Evolutionary conservation across 2,113 vertebrate genomes (phyloP).

Genomic region (Tamias sibiricus): DNA sequence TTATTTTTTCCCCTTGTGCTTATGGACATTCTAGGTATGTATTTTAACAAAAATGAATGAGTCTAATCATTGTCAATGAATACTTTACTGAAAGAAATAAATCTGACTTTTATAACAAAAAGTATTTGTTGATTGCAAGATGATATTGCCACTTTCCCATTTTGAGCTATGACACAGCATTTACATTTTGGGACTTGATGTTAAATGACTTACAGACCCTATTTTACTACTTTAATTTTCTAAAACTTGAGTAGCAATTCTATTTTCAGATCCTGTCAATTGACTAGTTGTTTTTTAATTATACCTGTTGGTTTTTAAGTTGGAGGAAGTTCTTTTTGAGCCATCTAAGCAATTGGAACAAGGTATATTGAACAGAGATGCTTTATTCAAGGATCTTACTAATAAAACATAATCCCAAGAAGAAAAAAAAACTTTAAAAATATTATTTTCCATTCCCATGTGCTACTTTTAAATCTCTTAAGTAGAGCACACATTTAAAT

Average conservation of each 20-base stretch:
- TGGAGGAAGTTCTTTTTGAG: conserved; percentile 35
- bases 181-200: not conserved
- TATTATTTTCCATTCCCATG: not conserved
- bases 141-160: not conserved
- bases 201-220: not conserved
- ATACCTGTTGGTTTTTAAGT: not conserved
- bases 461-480: conserved; percentile 63
- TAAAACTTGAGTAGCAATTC: conserved; percentile 36
- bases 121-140: not conserved
- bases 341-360: not conserved
- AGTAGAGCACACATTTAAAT: conserved; percentile 5
- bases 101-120: conserved; percentile 46
- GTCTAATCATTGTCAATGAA: not conserved
- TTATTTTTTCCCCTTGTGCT: not conserved
- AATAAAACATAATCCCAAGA: conserved; percentile 49
- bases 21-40: not conserved
- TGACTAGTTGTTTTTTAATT: not conserved
- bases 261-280: not conserved
- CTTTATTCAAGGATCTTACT: not conserved
- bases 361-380: not conserved
- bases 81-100: conserved; percentile 22
- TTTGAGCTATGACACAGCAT: not conserved
- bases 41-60: not conserved
- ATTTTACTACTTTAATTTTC: conserved; percentile 26
- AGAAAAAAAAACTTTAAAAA: not conserved